Evolutionary conservation across 2,797 vertebrate genomes (phyloP), one percentile per base, ranked within the genome.

Genomic region (Potorous gilbertii): DNA sequence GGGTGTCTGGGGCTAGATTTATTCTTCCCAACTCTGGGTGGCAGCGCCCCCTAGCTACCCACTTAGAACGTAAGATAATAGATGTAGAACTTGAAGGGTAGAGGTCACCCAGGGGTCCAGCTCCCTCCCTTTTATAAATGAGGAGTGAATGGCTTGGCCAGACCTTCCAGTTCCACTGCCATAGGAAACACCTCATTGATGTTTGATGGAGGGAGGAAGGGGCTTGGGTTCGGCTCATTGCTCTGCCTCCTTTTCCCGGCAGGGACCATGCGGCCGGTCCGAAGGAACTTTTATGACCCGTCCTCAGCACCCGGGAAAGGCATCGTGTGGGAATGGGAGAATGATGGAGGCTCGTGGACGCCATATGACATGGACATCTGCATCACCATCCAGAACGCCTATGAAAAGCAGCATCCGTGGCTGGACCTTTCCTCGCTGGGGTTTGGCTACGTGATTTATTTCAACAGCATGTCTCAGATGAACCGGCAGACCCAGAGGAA

Each of bases 361-460:
- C 99, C 99, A 14, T 99, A 99, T 5, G 99, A 99, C 98, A 99
- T 99, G 99, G 99, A 99, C 98, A 99, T 99, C 98, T 99, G 99
- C 91, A 99, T 99, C 97, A 99, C 99, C 98, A 99, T 99, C 98
- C 99, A 99, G 99, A 99, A 99, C 0, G 99, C 99, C 97, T 99
- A 99, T 16, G 99, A 99, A 99, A 99, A 99, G 99, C 99, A 99
- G 98, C 99, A 99, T 98, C 99, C 99, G 9, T 99, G 99, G 99
- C 98, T 99, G 94, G 99, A 99, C 98, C 99, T 99, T 95, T 99
- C 99, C 97, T 99, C 99, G 81, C 99, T 99, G 98, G 99, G 99
- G 98, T 99, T 99, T 99, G 99, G 99, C 98, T 99, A 99, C 98
- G 99, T 99, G 98, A 99, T 99, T 95, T 99, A 99, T 98, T 99